A percentile compares a stretch with the other conserved stretches of the same genome.
phyloP scores from a whole-genome alignment of 2,888 invertebrate species.

The Netelia virgata region DNA sequence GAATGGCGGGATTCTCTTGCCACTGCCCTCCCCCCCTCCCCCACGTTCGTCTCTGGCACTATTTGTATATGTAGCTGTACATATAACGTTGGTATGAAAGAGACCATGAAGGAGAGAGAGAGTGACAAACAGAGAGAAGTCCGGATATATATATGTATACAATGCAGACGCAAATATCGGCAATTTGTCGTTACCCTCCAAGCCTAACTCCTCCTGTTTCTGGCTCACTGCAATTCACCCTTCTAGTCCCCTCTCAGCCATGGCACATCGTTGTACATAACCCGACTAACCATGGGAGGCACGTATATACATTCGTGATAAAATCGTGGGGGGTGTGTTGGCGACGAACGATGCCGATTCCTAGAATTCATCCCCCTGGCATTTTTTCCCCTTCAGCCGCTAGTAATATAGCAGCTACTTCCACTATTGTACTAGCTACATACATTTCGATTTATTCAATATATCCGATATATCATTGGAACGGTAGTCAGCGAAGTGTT shows the following conservation, averaged over 20 bases:
- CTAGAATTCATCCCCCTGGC: not conserved
- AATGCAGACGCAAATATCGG: slow-evolving; percentile 55
- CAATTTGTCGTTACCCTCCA: slow-evolving; percentile 50
- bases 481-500: slow-evolving; percentile 56
- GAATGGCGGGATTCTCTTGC: slow-evolving; percentile 37
- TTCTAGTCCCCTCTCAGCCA: not conserved
- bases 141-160: slow-evolving; percentile 30
- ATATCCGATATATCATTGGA: slow-evolving; percentile 59
- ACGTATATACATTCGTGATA: not conserved
- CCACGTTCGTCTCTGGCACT: no score
- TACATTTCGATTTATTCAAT: slow-evolving; percentile 53
- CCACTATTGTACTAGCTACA: slow-evolving; percentile 13
- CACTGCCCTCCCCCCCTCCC: not conserved
- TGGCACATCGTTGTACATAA: slow-evolving; percentile 32
- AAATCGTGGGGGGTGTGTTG: slow-evolving; percentile 12
- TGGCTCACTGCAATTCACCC: slow-evolving; percentile 13
- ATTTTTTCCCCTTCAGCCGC: not conserved
- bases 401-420: not conserved
- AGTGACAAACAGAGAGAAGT: slow-evolving; percentile 5
- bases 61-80: slow-evolving; percentile 18
- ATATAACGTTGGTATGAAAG: not conserved
- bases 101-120: not conserved
- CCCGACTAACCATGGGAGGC: slow-evolving; percentile 37
- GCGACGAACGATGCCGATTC: not conserved
- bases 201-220: slow-evolving; percentile 2